Base-by-base conservation (phyloP, 2,113 vertebrate species). In the Zapornia atra region DNA sequence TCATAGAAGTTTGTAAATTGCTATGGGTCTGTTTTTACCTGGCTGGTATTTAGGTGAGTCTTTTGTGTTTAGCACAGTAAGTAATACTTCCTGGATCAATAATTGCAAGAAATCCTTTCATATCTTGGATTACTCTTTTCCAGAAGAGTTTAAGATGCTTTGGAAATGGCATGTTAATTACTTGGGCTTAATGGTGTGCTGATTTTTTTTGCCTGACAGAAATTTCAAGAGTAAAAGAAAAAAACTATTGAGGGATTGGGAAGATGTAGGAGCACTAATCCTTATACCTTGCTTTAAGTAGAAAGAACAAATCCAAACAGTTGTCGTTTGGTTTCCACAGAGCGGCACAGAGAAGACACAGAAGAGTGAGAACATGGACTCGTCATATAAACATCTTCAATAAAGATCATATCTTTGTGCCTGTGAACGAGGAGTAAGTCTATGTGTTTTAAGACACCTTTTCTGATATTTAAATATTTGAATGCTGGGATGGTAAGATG, bases 371-470 rank as follows among this genome's bases (percentile, higher is more conserved):
- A 98, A 99, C 98, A 0, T 99, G 99, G 99, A 99, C 99, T 64
- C 99, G 99, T 34, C 98, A 99, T 71, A 98, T 99, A 93, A 99
- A 99, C 96, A 99, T 99, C 96, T 99, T 99, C 96, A 98, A 95
- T 77, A 99, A 99, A 96, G 99, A 99, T 98, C 99, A 99, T 73
- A 98, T 99, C 50, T 99, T 99, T 98, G 99, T 99, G 46, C 99
- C 99, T 91, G 99, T 99, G 90, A 99, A 99, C 97, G 99, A 99
- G 94, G 99, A 99, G 99, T 99, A 97, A 99, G 99, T 99, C 84
- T 97, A 3, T 64, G 5, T 57, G 22, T 44, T 81, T 81, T 46
- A 33, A 33, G 64, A 42, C 8, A 51, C 3, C 8, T 76, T 68
- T 94, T 76, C 21, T 86, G 56, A 21, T 75, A 40, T 25, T 81